Conservation (phyloP, 2,797 vertebrate genomes). For the Siniperca scherzeri region DNA sequence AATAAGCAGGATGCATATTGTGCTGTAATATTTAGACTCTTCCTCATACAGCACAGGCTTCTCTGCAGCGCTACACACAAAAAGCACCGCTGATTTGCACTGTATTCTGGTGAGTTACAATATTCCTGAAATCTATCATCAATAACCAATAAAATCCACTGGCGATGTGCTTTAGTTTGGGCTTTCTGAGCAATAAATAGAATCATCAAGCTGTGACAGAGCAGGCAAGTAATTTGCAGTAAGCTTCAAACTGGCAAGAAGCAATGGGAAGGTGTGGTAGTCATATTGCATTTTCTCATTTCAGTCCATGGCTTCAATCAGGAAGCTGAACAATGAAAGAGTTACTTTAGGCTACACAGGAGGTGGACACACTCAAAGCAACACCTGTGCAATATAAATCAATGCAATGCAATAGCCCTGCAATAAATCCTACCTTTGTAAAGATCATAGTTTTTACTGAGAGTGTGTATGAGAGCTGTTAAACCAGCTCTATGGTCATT, state of each 20-base stretch:
- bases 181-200: conserved; percentile 58
- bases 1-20: conserved; percentile 34
- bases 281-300: conserved; percentile 50
- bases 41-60: neutral
- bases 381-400: conserved; percentile 46
- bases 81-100: conserved; percentile 32
- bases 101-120: conserved; percentile 14
- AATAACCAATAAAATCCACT: conserved; percentile 56
- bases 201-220: conserved; percentile 50
- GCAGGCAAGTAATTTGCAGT: conserved; percentile 42
- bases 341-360: conserved; percentile 22
- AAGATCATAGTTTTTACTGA: conserved; percentile 18
- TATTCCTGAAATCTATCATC: conserved; percentile 50
- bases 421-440: conserved; percentile 38
- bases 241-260: conserved; percentile 35
- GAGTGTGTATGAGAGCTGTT: conserved; percentile 23
- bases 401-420: conserved; percentile 29
- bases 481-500: conserved; percentile 26
- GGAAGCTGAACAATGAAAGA: conserved; percentile 24
- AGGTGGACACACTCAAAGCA: conserved; percentile 31
- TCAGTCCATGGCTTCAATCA: conserved; percentile 36
- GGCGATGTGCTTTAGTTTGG: conserved; percentile 52
- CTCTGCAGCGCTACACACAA: conserved; percentile 8
- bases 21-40: conserved; percentile 27
- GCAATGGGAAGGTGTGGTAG: conserved; percentile 21